These are phyloP conservation scores for Drosophila melanocephala DNA, from an alignment of 2,888 invertebrate species.

Conservation along the genomic window DNA sequence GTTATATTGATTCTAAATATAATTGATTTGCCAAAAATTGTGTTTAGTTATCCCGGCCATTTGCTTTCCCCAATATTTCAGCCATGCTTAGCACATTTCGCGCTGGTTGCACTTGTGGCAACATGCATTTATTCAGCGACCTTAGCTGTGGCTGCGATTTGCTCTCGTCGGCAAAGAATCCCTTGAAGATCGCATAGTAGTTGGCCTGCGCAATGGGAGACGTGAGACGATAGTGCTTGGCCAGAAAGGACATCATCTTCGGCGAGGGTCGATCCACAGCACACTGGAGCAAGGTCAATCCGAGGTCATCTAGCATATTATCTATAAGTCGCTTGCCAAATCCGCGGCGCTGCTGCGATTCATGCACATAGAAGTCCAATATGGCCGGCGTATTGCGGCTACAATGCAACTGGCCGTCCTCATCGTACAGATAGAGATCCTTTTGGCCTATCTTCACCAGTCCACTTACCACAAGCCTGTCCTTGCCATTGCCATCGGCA, in stretches of 20 bases:
- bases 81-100: slow-evolving; percentile 18
- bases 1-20: background rate
- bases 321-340: slow-evolving; percentile 93
- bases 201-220: slow-evolving; percentile 91
- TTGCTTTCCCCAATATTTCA: slow-evolving; percentile 10
- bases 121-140: background rate
- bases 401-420: slow-evolving; percentile 89
- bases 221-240: slow-evolving; percentile 90
- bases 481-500: slow-evolving; percentile 81
- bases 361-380: slow-evolving; percentile 95
- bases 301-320: slow-evolving; percentile 91
- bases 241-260: slow-evolving; percentile 93
- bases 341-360: slow-evolving; percentile 92
- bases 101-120: background rate
- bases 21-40: background rate
- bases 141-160: background rate
- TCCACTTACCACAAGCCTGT: slow-evolving; percentile 89
- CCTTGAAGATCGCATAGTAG: slow-evolving; percentile 93
- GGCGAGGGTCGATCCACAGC: slow-evolving; percentile 96
- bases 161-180: slow-evolving; percentile 87
- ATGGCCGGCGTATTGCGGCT: slow-evolving; percentile 92
- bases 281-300: slow-evolving; percentile 89
- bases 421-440: slow-evolving; percentile 92
- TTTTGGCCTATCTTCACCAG: slow-evolving; percentile 95
- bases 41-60: background rate